Percentiles rank a stretch among this genome's conserved stretches.
phyloP scores from a whole-genome alignment of 2,888 invertebrate genomes.

The Lingula anatina region DNA sequence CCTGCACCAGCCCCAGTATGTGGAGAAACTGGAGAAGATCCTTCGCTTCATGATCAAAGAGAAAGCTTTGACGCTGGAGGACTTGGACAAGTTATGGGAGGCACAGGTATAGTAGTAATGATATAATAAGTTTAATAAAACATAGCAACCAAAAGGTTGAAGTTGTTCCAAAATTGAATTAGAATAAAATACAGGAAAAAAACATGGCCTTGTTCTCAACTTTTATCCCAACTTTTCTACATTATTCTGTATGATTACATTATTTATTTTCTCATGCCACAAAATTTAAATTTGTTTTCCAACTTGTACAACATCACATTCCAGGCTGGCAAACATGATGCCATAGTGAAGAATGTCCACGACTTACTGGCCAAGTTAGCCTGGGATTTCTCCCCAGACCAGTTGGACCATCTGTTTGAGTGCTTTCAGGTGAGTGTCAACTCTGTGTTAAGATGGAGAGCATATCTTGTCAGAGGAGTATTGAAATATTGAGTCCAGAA shows the following conservation, averaged over 20 bases:
- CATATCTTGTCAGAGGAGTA: background rate
- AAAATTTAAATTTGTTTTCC: too few relatives aligned
- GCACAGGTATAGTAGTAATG: constrained; percentile 65
- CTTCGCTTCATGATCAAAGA: constrained; percentile 90
- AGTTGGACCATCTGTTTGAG: constrained; percentile 93
- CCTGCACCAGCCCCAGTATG: constrained; percentile 89
- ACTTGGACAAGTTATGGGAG: constrained; percentile 93
- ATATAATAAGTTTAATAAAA: background rate
- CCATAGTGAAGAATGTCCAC: constrained; percentile 94
- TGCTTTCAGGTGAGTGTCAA: constrained; percentile 76
- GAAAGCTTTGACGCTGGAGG: constrained; percentile 75
- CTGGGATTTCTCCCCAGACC: constrained; percentile 97
- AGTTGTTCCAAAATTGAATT: too few relatives aligned
- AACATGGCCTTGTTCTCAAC: too few relatives aligned
- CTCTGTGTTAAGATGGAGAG: background rate
- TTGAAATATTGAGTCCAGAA: background rate
- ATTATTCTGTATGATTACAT: too few relatives aligned
- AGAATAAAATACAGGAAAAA: too few relatives aligned
- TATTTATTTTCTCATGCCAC: too few relatives aligned
- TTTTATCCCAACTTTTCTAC: too few relatives aligned
- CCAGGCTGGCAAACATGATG: constrained; percentile 88
- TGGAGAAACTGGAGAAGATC: constrained; percentile 95
- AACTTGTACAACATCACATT: too few relatives aligned
- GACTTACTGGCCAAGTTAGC: constrained; percentile 92
- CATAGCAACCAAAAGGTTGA: too few relatives aligned